Evolutionary conservation across 2,888 invertebrate species (phyloP).

Genomic region (Julus scanicus): DNA sequence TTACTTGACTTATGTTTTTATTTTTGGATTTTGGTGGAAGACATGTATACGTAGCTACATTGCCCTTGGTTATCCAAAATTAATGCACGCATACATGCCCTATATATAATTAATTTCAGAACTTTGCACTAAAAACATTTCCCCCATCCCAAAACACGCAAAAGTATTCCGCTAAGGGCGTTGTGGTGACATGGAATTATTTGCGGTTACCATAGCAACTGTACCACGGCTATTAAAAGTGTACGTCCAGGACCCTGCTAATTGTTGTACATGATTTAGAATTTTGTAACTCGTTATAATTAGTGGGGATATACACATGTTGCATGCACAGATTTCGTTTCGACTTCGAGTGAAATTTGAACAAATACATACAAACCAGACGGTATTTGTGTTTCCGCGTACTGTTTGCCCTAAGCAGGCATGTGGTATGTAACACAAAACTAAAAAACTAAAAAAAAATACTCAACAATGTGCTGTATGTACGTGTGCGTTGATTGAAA

Average conservation of each 20-base stretch:
- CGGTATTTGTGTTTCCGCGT: no score
- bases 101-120: background rate
- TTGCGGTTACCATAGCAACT: background rate
- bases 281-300: background rate
- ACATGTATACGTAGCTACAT: background rate
- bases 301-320: constrained; percentile 23
- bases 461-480: background rate
- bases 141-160: constrained; percentile 15
- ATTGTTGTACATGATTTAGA: constrained; percentile 17
- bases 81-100: constrained; percentile 6
- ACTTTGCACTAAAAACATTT: constrained; percentile 23
- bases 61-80: no score
- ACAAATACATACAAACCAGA: no score
- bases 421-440: background rate
- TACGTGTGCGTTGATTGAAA: background rate
- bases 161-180: constrained; percentile 2
- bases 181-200: background rate
- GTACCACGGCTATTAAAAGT: background rate
- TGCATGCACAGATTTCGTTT: constrained; percentile 6
- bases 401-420: background rate
- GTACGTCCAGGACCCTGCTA: background rate
- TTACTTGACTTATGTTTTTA: no score
- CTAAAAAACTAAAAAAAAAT: background rate
- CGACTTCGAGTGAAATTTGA: background rate
- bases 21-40: background rate